phyloP scores from a whole-genome alignment of 2,113 vertebrate species.

The Pteruthius melanotis region DNA sequence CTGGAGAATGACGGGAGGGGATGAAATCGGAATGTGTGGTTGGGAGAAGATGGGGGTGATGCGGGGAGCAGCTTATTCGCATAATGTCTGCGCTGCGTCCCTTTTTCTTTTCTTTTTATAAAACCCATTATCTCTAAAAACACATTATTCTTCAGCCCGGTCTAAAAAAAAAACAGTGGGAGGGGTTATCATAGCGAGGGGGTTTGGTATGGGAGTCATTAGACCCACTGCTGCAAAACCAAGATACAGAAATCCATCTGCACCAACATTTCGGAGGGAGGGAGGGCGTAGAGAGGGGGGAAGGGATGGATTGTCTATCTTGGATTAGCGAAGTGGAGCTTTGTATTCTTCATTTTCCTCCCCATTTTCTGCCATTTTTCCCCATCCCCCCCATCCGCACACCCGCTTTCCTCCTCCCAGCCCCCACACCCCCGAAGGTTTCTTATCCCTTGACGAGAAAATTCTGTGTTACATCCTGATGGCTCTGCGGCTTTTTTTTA shows the following conservation, averaged over 20 bases:
- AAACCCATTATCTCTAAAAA: conserved; percentile 81
- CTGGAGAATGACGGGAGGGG: conserved; percentile 58
- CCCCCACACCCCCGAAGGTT: conserved; percentile 47
- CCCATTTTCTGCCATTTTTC: conserved; percentile 58
- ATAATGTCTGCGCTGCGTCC: conserved; percentile 71
- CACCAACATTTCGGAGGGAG: conserved; percentile 73
- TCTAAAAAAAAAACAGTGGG: conserved; percentile 69
- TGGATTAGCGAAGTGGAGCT: conserved; percentile 64
- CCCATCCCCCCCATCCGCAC: conserved; percentile 41
- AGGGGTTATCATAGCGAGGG: conserved; percentile 77
- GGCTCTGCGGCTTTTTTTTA: conserved; percentile 75
- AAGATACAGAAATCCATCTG: conserved; percentile 80
- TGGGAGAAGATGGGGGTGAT: conserved; percentile 68
- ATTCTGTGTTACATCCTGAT: conserved; percentile 77
- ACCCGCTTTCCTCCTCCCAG: background rate
- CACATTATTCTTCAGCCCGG: conserved; percentile 75
- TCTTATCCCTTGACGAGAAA: conserved; percentile 70
- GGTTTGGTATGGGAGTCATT: conserved; percentile 74
- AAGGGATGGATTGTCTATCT: conserved; percentile 72
- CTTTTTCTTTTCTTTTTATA: conserved; percentile 66
- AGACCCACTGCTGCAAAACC: conserved; percentile 81
- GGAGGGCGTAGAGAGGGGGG: conserved; percentile 62
- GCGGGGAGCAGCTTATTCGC: conserved; percentile 71
- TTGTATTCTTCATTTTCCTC: conserved; percentile 56
- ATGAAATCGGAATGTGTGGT: conserved; percentile 40